Evolutionary conservation across 1,140 invertebrate species (phyloP).

Genomic region (Mylabris phalerata): DNA sequence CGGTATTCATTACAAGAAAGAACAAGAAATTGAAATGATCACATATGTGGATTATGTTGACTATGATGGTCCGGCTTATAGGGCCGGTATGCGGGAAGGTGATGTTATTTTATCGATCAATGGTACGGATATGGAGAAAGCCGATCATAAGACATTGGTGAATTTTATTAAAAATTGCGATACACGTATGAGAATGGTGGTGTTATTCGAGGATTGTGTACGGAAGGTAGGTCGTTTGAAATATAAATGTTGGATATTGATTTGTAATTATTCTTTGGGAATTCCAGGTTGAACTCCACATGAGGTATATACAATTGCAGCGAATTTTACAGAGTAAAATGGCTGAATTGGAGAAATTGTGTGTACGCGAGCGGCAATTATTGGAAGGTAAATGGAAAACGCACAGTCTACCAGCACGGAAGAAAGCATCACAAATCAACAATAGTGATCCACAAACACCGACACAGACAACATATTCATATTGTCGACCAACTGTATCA

Average conservation of each 20-base stretch:
- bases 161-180: slow-evolving; percentile 87
- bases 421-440: slow-evolving; percentile 49
- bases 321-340: slow-evolving; percentile 78
- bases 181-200: slow-evolving; percentile 86
- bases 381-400: slow-evolving; percentile 81
- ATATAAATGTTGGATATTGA: background rate
- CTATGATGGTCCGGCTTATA: slow-evolving; percentile 79
- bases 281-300: slow-evolving; percentile 72
- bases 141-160: slow-evolving; percentile 85
- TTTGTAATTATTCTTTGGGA: background rate
- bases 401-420: slow-evolving; percentile 74
- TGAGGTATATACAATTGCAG: slow-evolving; percentile 84
- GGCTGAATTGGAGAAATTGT: slow-evolving; percentile 75
- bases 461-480: slow-evolving; percentile 42
- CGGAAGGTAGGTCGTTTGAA: slow-evolving; percentile 61
- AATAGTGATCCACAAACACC: slow-evolving; percentile 44
- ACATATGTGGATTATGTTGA: slow-evolving; percentile 96
- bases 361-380: slow-evolving; percentile 73
- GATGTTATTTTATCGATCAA: slow-evolving; percentile 94
- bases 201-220: slow-evolving; percentile 91
- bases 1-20: slow-evolving; percentile 89
- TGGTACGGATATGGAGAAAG: slow-evolving; percentile 84
- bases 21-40: slow-evolving; percentile 85
- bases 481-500: slow-evolving; percentile 58
- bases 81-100: slow-evolving; percentile 86